Evolutionary conservation across 2,113 vertebrate genomes (phyloP), one percentile per base, ranked within the genome.

Genomic region (Vidua chalybeata): DNA sequence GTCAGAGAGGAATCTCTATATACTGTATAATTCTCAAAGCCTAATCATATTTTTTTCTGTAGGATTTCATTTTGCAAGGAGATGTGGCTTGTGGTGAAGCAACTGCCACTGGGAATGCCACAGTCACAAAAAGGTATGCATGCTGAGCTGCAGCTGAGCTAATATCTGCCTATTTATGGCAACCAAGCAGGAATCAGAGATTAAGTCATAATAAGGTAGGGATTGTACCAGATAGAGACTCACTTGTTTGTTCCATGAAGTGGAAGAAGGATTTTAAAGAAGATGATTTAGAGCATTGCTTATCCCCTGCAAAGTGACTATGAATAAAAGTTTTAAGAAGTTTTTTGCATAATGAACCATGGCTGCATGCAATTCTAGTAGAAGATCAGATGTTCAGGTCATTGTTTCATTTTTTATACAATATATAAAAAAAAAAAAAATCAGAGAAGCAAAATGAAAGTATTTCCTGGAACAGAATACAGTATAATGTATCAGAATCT

Each of bases 91-190:
- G 76, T 91, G 83, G 79, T 89, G 37, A 69, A 69, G 67, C 51
- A 85, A 55, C 76, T 84, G 56, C 72, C 20, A 55, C 19, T 72
- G 55, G 31, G 71, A 76, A 61, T 97, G 72, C 69, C 87, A 89
- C 67, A 84, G 78, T 87, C 64, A 90, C 33, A 49, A 55, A 88
- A 88, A 93, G 63, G 61, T 92, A 78, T 72, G n/a, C 87, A 61
- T 92, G 61, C 92, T 84, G 94, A 88, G 93, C 64, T 93, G 68
- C 61, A 90, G 82, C 79, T 92, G 87, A 93, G 64, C 79, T 92
- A 93, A 84, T 93, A 76, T 88, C 84, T 78, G 27, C 58, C 94
- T 97, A 90, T 95, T 95, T 95, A 90, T 94, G 75, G 79, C 72
- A 95, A 62, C 75, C 59, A 84, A 75, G 61, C 24, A 92, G 90